phyloP scores from a whole-genome alignment of 2,797 vertebrate genomes.

The Euthynnus affinis region DNA sequence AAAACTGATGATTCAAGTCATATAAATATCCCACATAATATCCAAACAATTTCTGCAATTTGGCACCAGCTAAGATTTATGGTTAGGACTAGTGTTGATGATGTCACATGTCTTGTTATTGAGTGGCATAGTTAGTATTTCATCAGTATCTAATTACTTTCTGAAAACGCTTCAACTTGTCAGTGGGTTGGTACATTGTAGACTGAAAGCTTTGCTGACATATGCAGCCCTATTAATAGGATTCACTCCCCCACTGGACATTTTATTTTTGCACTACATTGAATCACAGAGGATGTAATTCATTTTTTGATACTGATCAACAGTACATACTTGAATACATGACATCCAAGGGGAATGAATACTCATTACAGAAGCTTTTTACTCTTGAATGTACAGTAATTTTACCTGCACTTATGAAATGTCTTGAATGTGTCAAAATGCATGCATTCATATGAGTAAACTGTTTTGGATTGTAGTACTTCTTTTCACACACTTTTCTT shows the following conservation, averaged over 20 bases:
- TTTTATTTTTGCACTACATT: not conserved
- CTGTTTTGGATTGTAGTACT: not conserved
- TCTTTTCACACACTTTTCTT: not conserved
- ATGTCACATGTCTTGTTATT: slow-evolving; percentile 9
- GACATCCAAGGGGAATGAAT: not conserved
- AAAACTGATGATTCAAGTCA: not conserved
- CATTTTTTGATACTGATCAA: not conserved
- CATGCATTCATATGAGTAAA: not conserved
- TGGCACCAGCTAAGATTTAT: not conserved
- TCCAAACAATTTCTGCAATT: not conserved
- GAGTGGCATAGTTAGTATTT: slow-evolving; percentile 10
- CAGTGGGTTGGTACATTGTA: not conserved
- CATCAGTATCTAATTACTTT: not conserved
- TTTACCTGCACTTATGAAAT: not conserved
- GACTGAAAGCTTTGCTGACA: slow-evolving; percentile 21
- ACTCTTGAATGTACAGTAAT: not conserved
- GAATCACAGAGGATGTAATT: not conserved
- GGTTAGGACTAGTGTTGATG: not conserved
- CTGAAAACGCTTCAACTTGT: slow-evolving; percentile 16
- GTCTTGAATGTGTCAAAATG: not conserved
- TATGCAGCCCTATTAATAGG: slow-evolving; percentile 1
- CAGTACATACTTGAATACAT: not conserved
- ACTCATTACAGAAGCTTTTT: no score
- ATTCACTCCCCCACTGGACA: not conserved
- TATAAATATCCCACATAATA: not conserved